Evolutionary conservation across 2,797 vertebrate genomes (phyloP).

Genomic region (Crypturellus tataupa): DNA sequence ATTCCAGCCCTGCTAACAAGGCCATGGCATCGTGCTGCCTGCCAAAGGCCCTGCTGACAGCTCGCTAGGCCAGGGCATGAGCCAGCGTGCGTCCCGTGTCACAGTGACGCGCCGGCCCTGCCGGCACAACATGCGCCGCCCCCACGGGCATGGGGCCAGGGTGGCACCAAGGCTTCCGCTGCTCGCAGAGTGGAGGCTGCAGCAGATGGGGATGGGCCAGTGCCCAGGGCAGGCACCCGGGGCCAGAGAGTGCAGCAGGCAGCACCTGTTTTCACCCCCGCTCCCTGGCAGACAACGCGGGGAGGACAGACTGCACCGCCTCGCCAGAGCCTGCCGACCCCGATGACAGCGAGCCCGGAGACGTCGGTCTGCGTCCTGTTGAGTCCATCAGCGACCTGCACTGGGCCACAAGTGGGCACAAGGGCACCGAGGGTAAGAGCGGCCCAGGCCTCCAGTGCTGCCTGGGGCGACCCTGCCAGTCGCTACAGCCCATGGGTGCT

Average conservation of each 20-base stretch:
- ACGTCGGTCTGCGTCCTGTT: conserved; percentile 89
- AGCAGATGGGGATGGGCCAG: neutral
- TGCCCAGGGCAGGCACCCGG: rapidly evolving
- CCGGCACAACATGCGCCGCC: neutral
- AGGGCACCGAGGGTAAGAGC: conserved; percentile 22
- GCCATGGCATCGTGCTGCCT: neutral
- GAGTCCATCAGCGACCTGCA: conserved; percentile 95
- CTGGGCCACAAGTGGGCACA: conserved; percentile 66
- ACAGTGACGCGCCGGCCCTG: no score
- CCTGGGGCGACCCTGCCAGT: neutral
- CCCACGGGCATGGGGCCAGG: rapidly evolving
- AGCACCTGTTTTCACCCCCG: neutral
- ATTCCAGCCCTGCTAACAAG: conserved; percentile 54
- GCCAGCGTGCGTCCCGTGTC: neutral
- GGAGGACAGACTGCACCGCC: conserved; percentile 68
- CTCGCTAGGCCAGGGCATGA: rapidly evolving
- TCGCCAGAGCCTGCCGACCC: conserved; percentile 79
- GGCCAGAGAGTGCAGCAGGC: neutral
- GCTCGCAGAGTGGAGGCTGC: neutral
- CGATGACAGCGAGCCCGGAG: conserved; percentile 84
- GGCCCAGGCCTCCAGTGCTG: rapidly evolving
- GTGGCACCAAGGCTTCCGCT: neutral
- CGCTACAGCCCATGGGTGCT: rapidly evolving
- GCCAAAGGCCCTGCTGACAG: conserved; percentile 53
- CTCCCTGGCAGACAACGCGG: conserved; percentile 66